These are phyloP conservation scores for Cheilosia vernalis DNA, from an alignment of 2,888 invertebrate genomes.

Conservation along the genomic window DNA sequence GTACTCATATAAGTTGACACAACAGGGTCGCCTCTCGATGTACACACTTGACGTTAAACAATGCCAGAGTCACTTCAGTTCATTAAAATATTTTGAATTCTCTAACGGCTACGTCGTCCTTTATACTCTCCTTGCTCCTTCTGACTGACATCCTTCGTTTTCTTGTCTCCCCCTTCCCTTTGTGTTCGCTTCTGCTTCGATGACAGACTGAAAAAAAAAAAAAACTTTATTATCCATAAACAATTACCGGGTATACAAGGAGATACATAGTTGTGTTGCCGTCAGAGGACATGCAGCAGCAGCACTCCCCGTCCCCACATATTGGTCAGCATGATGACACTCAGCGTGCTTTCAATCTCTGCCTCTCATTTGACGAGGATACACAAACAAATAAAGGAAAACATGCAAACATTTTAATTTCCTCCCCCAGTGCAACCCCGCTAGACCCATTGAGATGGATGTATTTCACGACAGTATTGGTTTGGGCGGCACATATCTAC, in stretches of 20 bases:
- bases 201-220: conserved; percentile 51
- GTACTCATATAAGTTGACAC: conserved; percentile 23
- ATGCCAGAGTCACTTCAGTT: conserved; percentile 73
- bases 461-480: conserved; percentile 10
- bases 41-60: conserved; percentile 68
- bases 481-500: background rate
- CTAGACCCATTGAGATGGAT: background rate
- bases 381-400: conserved; percentile 35
- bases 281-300: conserved; percentile 21
- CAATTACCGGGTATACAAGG: conserved; percentile 53
- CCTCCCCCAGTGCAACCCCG: conserved; percentile 7
- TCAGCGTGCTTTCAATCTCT: conserved; percentile 64
- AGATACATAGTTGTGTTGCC: conserved; percentile 35
- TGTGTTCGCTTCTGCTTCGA: conserved; percentile 43
- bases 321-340: conserved; percentile 69
- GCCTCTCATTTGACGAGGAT: conserved; percentile 22
- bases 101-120: conserved; percentile 51
- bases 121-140: conserved; percentile 34
- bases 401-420: conserved; percentile 63
- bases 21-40: conserved; percentile 51
- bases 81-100: conserved; percentile 75
- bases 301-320: conserved; percentile 53
- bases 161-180: conserved; percentile 10
- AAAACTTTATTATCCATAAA: conserved; percentile 62
- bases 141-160: conserved; percentile 53